These are phyloP conservation scores for Indicator indicator DNA, from an alignment of 2,113 vertebrate species.

Conservation along the genomic window DNA sequence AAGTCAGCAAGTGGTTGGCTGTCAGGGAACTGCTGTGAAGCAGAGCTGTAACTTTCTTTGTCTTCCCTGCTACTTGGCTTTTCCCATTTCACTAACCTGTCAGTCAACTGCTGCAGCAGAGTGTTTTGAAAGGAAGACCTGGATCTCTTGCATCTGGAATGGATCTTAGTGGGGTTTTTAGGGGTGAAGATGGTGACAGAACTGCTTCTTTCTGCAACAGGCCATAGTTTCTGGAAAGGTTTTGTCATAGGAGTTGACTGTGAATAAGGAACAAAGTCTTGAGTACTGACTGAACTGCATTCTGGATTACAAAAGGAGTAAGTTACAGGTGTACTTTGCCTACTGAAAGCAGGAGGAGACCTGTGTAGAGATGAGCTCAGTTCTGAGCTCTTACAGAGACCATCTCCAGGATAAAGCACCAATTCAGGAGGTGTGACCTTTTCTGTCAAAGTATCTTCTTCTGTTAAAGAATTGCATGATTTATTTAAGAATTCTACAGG, in stretches of 20 bases:
- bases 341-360: not conserved
- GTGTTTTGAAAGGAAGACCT: conserved; percentile 45
- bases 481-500: conserved; percentile 32
- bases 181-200: not conserved
- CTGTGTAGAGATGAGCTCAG: not conserved
- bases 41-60: not conserved
- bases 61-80: not conserved
- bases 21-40: not conserved
- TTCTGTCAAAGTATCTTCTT: conserved; percentile 21
- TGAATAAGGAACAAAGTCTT: conserved; percentile 77
- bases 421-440: not conserved
- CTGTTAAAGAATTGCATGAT: not conserved
- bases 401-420: not conserved
- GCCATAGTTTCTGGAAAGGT: conserved; percentile 15
- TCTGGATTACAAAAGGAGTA: conserved; percentile 33
- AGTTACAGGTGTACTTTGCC: conserved; percentile 24
- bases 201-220: not conserved
- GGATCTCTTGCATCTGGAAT: conserved; percentile 39
- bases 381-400: not conserved
- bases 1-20: not conserved
- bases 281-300: conserved; percentile 1
- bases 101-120: conserved; percentile 14
- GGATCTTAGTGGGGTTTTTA: conserved; percentile 37
- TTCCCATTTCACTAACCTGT: not conserved
- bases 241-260: conserved; percentile 82